Evolutionary conservation across 2,888 invertebrate genomes (phyloP), one percentile per base, ranked within the genome.

Genomic region (Exephanes ischioxanthus): DNA sequence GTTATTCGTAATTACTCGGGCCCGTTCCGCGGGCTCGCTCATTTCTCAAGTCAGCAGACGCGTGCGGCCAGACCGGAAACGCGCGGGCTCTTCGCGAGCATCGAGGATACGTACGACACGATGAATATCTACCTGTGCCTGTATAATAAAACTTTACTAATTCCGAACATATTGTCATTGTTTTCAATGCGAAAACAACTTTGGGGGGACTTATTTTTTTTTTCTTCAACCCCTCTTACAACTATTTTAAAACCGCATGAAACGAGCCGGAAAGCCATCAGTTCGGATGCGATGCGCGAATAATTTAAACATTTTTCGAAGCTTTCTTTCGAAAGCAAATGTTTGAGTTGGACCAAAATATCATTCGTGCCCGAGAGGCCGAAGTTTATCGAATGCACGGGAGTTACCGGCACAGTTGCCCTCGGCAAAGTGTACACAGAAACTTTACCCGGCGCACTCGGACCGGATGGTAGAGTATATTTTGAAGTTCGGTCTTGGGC

Each of bases 1-100:
- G 90, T 89, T 90, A 90, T 90, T 90, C 90, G 90, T 91, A 90
- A 91, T 90, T 89, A 91, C 90, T 89, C 81, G 88, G 73, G 83
- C 81, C 84, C 66, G 80, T 77, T 80, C 41, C 26, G 26, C 76
- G 72, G 85, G 78, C 70, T 81, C 68, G 77, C 77, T 88, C 88
- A 87, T 90, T 90, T 88, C 90, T 91, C 90, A 89, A 89, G 87
- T 85, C 66, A 76, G 82, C 83, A 80, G 86, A 76, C 83, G 80
- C 72, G 84, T 87, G 66, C 55, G 77, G 63, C 58, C 72, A 53
- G 58, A 58, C 68, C 72, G 72, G 71, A 61, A 63, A 76, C 82
- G 30, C n/a, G 16, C 67, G 71, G 61, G 67, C 78, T 71, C 58
- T 30, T 58, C 67, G 37, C 55, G 71, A 30, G 81, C 58, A 88